These are phyloP conservation scores for Tetramorium simillimum DNA, from an alignment of 1,140 invertebrate genomes.

Conservation along the genomic window DNA sequence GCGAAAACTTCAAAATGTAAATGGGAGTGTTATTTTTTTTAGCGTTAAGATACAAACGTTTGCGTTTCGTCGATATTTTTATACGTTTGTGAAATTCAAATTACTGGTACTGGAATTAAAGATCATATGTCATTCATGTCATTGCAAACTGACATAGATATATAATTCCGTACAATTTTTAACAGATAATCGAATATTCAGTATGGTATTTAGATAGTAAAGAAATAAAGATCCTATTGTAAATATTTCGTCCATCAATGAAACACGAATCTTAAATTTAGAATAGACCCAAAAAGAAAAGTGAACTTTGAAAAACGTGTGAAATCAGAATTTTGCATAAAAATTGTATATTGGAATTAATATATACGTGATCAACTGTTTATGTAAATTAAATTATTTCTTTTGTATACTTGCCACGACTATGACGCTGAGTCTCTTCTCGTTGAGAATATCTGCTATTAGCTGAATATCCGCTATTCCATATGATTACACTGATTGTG, in stretches of 20 bases:
- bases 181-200: too few relatives aligned
- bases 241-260: neutral
- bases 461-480: neutral
- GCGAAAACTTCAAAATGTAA: neutral
- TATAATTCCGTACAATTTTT: neutral
- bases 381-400: neutral
- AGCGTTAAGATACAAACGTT: neutral
- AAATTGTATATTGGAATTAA: neutral
- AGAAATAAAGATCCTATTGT: neutral
- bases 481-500: neutral
- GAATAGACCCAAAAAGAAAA: neutral
- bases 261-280: neutral
- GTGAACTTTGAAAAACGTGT: neutral
- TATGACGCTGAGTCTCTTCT: neutral
- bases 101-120: neutral
- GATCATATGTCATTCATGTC: neutral
- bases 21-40: neutral
- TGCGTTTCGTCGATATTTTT: neutral
- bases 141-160: neutral
- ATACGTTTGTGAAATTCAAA: neutral
- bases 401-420: neutral
- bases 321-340: neutral
- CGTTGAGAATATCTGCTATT: neutral
- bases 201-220: too few relatives aligned
- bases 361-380: neutral